Conservation (phyloP, 2,888 invertebrate species). For the Ectemnius lituratus region DNA sequence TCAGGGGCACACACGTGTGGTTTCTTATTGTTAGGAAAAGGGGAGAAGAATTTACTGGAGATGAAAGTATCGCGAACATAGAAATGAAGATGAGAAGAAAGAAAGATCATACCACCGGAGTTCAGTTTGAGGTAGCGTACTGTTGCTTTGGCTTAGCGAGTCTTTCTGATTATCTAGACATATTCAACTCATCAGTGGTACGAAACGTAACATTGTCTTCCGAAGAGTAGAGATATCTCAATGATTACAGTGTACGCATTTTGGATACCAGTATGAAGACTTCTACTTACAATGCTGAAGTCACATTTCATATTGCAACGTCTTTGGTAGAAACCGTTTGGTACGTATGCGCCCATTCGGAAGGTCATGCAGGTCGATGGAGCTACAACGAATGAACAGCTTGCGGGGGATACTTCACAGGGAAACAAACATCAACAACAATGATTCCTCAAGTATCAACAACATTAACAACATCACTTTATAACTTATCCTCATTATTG, state of each 20-base stretch:
- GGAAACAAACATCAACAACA: conserved; percentile 74
- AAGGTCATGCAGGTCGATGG: conserved; percentile 61
- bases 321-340: conserved; percentile 66
- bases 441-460: conserved; percentile 72
- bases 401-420: conserved; percentile 63
- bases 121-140: conserved; percentile 59
- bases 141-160: conserved; percentile 59
- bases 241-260: background rate
- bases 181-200: conserved; percentile 52
- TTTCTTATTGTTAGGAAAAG: too few species aligned
- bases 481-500: conserved; percentile 66
- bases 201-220: conserved; percentile 26
- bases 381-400: conserved; percentile 66
- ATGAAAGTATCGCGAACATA: background rate
- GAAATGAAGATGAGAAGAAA: conserved; percentile 22
- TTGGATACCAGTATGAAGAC: conserved; percentile 17
- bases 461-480: conserved; percentile 73
- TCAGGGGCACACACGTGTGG: too few species aligned
- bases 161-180: conserved; percentile 52
- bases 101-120: conserved; percentile 40
- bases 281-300: conserved; percentile 27
- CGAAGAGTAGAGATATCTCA: conserved; percentile 36
- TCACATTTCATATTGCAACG: conserved; percentile 36
- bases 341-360: conserved; percentile 64
- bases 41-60: background rate